A percentile compares a stretch with the other conserved stretches of the same genome.
Evolutionary conservation across 1,140 invertebrate species (phyloP).

Genomic region (Cheumatopsyche charites): DNA sequence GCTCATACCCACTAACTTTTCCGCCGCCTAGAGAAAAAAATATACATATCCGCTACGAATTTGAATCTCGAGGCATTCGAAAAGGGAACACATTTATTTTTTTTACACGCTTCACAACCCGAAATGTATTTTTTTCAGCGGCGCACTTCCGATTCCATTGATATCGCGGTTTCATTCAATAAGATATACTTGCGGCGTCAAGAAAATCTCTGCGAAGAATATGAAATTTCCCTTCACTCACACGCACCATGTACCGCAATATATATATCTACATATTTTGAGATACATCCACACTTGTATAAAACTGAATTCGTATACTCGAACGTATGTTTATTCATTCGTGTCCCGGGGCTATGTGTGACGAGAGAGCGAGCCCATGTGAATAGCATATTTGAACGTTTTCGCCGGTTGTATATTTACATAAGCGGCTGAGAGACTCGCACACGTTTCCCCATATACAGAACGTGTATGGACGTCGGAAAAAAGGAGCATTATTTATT

Average conservation of each 20-base stretch:
- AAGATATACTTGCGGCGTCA: constrained; percentile 37
- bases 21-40: too few species aligned
- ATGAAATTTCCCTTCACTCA: constrained; percentile 43
- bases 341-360: constrained; percentile 19
- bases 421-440: constrained; percentile 18
- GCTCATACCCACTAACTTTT: too few species aligned
- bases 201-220: constrained; percentile 40
- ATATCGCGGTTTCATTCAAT: constrained; percentile 46
- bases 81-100: constrained; percentile 44
- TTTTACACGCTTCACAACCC: too few species aligned
- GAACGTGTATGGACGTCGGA: background rate
- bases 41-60: constrained; percentile 33
- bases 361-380: constrained; percentile 29
- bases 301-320: background rate
- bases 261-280: constrained; percentile 7
- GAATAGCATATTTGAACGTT: constrained; percentile 42
- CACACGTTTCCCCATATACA: background rate
- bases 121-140: constrained; percentile 12
- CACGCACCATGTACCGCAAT: background rate
- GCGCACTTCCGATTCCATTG: constrained; percentile 39
- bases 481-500: constrained; percentile 48
- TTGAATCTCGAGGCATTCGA: constrained; percentile 38
- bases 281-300: too few species aligned
- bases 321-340: constrained; percentile 12
- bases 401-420: constrained; percentile 32